These are phyloP conservation scores for Achlya flavicornis DNA, from an alignment of 2,888 invertebrate species.

Conservation along the genomic window DNA sequence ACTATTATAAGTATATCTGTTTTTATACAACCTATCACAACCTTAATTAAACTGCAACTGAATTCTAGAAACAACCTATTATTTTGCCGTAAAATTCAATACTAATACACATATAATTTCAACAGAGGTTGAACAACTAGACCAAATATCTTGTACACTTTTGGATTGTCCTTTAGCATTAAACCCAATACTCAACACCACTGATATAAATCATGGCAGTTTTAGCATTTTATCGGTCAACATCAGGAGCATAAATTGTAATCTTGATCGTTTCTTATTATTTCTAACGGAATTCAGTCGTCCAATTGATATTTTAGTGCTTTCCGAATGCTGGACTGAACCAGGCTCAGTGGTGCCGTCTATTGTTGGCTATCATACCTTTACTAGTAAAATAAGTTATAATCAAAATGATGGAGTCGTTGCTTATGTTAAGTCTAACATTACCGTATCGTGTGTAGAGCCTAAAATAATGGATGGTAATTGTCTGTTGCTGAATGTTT, in stretches of 20 bases:
- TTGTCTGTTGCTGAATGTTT: not conserved
- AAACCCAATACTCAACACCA: not conserved
- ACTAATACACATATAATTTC: not conserved
- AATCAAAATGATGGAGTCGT: slow-evolving; percentile 2
- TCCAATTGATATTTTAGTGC: not conserved
- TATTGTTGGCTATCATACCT: not conserved
- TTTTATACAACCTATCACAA: not conserved
- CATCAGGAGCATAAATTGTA: not conserved
- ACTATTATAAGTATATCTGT: not conserved
- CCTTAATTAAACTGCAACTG: not conserved
- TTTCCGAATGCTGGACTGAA: not conserved
- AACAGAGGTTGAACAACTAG: not conserved
- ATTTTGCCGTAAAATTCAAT: not conserved
- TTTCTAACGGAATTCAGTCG: not conserved
- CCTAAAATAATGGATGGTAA: not conserved
- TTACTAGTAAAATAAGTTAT: not conserved
- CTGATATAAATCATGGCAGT: not conserved
- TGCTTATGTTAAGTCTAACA: not conserved
- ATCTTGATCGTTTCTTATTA: too few relatives aligned
- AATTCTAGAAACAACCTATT: not conserved
- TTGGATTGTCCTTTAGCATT: not conserved
- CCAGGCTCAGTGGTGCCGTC: not conserved
- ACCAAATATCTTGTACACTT: not conserved
- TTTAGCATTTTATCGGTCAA: not conserved
- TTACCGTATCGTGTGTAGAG: not conserved